Evolutionary conservation across 1,140 invertebrate species (phyloP).

Genomic region (Rhysida immarginata): DNA sequence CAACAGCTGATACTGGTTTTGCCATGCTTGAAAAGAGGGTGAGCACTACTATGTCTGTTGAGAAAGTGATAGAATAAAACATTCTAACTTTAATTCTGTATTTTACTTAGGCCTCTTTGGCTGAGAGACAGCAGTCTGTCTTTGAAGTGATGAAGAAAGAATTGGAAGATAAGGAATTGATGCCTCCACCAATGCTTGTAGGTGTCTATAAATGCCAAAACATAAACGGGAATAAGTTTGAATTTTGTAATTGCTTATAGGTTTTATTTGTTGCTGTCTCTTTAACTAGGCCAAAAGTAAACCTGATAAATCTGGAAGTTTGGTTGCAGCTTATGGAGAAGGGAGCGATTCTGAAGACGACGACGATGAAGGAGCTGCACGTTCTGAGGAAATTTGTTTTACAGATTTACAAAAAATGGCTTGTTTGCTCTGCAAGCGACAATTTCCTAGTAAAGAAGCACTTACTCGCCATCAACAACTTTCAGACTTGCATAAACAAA

Average conservation of each 20-base stretch:
- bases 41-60: neutral
- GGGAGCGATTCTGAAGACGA: conserved; percentile 50
- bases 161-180: conserved; percentile 7
- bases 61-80: neutral
- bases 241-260: conserved; percentile 32
- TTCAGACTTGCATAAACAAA: conserved; percentile 91
- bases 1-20: conserved; percentile 78
- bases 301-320: conserved; percentile 12
- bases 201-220: neutral
- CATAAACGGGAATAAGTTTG: conserved; percentile 10
- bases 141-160: conserved; percentile 10
- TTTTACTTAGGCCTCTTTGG: neutral
- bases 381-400: conserved; percentile 41
- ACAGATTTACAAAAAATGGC: conserved; percentile 81
- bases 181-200: neutral
- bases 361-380: conserved; percentile 27
- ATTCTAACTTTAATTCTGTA: neutral
- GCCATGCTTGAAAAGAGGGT: conserved; percentile 59
- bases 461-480: conserved; percentile 72
- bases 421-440: conserved; percentile 88
- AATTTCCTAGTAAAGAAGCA: conserved; percentile 77
- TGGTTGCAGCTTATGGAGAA: conserved; percentile 63
- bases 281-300: conserved; percentile 9
- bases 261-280: conserved; percentile 10
- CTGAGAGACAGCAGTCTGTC: conserved; percentile 7